Conservation (phyloP, 2,888 invertebrate genomes). For the Euplagia quadripunctaria region DNA sequence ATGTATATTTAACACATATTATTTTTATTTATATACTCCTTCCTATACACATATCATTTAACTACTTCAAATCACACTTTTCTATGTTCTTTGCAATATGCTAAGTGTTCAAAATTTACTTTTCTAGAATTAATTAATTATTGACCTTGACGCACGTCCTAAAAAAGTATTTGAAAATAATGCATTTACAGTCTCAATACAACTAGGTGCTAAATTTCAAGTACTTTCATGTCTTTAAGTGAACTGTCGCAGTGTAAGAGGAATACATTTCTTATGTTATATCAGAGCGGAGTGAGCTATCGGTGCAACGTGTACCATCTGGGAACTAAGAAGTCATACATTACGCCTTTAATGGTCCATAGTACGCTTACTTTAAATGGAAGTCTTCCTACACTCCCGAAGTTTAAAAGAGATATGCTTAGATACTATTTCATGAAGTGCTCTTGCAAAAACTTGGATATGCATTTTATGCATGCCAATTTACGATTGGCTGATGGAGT, state of each 20-base stretch:
- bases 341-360: conserved; percentile 15
- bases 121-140: too few species aligned
- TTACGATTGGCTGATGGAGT: too few species aligned
- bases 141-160: not conserved
- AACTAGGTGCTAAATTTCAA: not conserved
- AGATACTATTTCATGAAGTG: not conserved
- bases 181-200: not conserved
- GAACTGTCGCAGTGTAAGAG: not conserved
- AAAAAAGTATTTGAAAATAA: not conserved
- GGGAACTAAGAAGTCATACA: conserved; percentile 13
- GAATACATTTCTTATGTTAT: conserved; percentile 33
- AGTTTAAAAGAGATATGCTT: conserved; percentile 8
- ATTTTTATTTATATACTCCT: too few species aligned
- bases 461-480: too few species aligned
- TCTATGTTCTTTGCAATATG: too few species aligned
- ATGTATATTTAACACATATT: too few species aligned
- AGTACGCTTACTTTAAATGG: conserved; percentile 2
- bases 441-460: not conserved
- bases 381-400: not conserved
- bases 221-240: not conserved
- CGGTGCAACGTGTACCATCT: conserved; percentile 35
- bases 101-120: too few species aligned
- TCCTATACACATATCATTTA: too few species aligned
- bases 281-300: conserved; percentile 31
- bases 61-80: too few species aligned